A percentile compares a stretch with the other conserved stretches of the same genome.
These are phyloP conservation scores for Nyctereutes procyonoides DNA, from an alignment of 2,113 vertebrate species.

Conservation along the genomic window DNA sequence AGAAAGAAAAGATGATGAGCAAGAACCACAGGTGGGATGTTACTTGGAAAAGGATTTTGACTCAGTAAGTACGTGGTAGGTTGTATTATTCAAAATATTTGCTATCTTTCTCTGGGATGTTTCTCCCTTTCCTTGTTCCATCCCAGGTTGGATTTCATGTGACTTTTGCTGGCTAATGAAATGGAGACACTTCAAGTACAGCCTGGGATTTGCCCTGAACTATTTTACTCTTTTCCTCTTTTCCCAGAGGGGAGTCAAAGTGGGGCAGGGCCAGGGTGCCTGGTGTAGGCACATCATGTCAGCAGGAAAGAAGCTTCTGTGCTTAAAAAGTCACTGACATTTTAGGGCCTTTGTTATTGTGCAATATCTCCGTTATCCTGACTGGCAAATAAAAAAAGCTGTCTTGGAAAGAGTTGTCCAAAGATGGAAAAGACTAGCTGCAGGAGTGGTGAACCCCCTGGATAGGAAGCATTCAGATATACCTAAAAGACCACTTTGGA, in stretches of 20 bases:
- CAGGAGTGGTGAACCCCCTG: background rate
- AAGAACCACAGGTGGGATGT: background rate
- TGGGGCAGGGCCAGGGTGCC: background rate
- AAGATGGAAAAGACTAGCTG: background rate
- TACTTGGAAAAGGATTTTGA: background rate
- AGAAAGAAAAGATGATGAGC: background rate
- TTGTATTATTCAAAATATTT: background rate
- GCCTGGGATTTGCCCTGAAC: background rate
- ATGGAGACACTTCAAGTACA: background rate
- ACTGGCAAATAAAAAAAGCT: background rate
- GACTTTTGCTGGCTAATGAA: background rate
- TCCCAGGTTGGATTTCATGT: background rate
- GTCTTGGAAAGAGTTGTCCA: background rate
- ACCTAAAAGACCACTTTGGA: background rate
- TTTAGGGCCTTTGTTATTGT: background rate
- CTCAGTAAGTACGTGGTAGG: background rate
- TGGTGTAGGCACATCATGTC: background rate
- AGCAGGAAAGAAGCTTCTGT: background rate
- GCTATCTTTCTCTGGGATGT: background rate
- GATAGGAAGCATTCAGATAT: background rate
- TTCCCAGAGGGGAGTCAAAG: background rate
- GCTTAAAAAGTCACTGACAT: background rate
- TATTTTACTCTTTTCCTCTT: background rate
- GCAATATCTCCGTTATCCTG: background rate
- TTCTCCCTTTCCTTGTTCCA: background rate